phyloP scores from a whole-genome alignment of 2,888 invertebrate species.

The Steinernema hermaphroditum region DNA sequence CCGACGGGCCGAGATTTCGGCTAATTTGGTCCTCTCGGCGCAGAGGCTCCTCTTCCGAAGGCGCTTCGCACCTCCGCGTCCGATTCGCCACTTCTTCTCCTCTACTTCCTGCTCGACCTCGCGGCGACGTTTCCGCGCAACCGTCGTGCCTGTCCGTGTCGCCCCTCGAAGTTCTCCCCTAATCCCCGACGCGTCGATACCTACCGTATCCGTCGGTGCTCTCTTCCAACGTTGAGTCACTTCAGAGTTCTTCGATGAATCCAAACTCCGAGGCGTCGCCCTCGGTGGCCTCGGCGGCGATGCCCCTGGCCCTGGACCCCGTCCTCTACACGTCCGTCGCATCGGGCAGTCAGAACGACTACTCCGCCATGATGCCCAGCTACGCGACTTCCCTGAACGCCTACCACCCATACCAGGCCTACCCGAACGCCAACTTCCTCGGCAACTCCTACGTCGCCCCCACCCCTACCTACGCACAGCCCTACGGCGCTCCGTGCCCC shows the following conservation, averaged over 20 bases:
- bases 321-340: slow-evolving; percentile 25
- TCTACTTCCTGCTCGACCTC: neutral
- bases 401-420: slow-evolving; percentile 2
- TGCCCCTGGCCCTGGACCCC: slow-evolving; percentile 5
- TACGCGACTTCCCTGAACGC: slow-evolving; percentile 10
- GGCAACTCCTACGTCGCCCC: slow-evolving; percentile 19
- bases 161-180: neutral
- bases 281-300: neutral
- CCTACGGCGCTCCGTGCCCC: neutral
- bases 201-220: slow-evolving; percentile 3
- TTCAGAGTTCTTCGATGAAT: slow-evolving; percentile 26
- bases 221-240: neutral
- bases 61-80: neutral
- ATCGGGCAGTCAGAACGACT: slow-evolving; percentile 30
- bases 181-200: slow-evolving; percentile 22
- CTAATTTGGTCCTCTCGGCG: neutral
- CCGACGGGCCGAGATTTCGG: slow-evolving; percentile 25
- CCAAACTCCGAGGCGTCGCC: slow-evolving; percentile 6
- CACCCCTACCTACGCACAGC: slow-evolving; percentile 15
- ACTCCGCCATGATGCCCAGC: slow-evolving; percentile 30
- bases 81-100: neutral
- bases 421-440: slow-evolving; percentile 24
- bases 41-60: neutral
- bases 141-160: slow-evolving; percentile 8
- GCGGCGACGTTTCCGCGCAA: neutral